Percentiles rank a stretch among this genome's conserved stretches.
phyloP scores from a whole-genome alignment of 2,888 invertebrate species.

The Ligdia adustata region DNA sequence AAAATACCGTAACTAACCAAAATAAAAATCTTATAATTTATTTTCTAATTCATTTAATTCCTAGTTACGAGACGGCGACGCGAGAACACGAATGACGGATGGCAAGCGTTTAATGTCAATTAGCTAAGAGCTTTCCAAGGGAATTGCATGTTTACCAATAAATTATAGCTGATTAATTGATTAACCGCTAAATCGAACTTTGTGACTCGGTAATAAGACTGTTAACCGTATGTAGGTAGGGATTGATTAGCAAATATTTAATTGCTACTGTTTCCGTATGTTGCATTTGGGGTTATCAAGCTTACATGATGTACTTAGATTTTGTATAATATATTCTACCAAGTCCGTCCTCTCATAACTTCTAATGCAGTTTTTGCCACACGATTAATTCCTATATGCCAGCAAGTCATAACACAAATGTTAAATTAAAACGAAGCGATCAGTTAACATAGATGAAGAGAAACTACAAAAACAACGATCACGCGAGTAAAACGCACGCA shows the following conservation, averaged over 20 bases:
- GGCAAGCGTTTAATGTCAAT: conserved; percentile 72
- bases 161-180: conserved; percentile 46
- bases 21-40: conserved; percentile 23
- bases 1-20: conserved; percentile 25
- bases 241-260: conserved; percentile 11
- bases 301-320: too few species aligned
- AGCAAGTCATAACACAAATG: not conserved
- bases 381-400: conserved; percentile 2
- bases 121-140: conserved; percentile 57
- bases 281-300: not conserved
- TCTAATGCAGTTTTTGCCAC: not conserved
- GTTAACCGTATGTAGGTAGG: not conserved
- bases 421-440: conserved; percentile 27
- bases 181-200: conserved; percentile 39
- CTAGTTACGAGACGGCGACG: conserved; percentile 52
- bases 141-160: conserved; percentile 54
- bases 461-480: conserved; percentile 44
- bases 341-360: too few species aligned
- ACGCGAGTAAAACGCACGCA: conserved; percentile 55
- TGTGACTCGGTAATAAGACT: conserved; percentile 32
- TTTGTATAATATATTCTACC: too few species aligned
- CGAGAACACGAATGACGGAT: conserved; percentile 69
- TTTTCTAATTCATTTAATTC: conserved; percentile 46
- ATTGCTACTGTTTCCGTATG: conserved; percentile 6
- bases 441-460: conserved; percentile 40